These are phyloP conservation scores for Acanthosoma haemorrhoidale DNA, from an alignment of 2,888 invertebrate species.

Conservation along the genomic window DNA sequence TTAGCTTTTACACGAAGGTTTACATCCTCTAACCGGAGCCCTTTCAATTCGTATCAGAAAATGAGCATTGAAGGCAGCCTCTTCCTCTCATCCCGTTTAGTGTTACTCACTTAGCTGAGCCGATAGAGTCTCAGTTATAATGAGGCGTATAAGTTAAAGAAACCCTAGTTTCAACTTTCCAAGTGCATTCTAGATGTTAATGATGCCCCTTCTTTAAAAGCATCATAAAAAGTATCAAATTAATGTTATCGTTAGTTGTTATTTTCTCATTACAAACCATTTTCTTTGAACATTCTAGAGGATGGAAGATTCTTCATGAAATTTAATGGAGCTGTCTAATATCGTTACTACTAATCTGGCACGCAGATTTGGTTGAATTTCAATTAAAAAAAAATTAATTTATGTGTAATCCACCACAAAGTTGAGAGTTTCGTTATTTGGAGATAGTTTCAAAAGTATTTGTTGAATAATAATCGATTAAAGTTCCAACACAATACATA, in stretches of 20 bases:
- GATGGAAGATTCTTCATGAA: too few species aligned
- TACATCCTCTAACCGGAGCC: not conserved
- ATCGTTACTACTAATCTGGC: too few species aligned
- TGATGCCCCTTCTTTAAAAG: not conserved
- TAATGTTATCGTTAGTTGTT: not conserved
- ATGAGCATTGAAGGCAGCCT: constrained; percentile 1
- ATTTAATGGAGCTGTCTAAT: too few species aligned
- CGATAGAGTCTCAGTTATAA: not conserved
- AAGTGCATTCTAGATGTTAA: not conserved
- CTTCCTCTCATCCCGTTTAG: not conserved
- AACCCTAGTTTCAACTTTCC: not conserved
- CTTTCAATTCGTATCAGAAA: constrained; percentile 10
- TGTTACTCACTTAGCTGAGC: not conserved
- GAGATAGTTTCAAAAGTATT: too few species aligned
- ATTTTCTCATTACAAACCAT: too few species aligned
- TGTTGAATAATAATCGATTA: too few species aligned
- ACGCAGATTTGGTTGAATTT: too few species aligned
- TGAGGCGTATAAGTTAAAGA: not conserved
- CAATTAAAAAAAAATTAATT: too few species aligned
- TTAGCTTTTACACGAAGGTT: constrained; percentile 18
- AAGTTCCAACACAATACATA: too few species aligned
- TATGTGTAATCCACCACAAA: too few species aligned
- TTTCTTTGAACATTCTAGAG: too few species aligned
- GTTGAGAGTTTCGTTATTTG: too few species aligned
- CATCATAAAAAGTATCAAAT: not conserved